phyloP scores from a whole-genome alignment of 2,888 invertebrate species.

The Isoperla grammatica region DNA sequence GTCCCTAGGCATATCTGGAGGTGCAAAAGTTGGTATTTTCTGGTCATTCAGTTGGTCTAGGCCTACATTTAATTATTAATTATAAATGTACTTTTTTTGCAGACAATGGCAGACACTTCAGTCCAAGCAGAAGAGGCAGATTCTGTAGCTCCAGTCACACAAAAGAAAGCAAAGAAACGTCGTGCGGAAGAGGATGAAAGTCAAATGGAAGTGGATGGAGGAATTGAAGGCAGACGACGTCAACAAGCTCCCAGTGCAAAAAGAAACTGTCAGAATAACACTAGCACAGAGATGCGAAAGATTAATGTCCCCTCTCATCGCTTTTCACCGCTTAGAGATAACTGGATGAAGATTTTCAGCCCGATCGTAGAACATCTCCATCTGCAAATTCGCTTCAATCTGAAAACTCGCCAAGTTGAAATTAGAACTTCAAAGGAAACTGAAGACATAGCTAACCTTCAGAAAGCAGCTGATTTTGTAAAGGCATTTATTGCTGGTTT shows the following conservation, averaged over 20 bases:
- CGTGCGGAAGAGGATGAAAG: constrained; percentile 5
- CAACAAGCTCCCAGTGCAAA: constrained; percentile 45
- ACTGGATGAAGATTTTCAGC: constrained; percentile 95
- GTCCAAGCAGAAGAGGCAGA: too few species aligned
- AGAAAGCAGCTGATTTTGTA: constrained; percentile 98
- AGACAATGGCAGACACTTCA: too few species aligned
- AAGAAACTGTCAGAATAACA: constrained; percentile 42
- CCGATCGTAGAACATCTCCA: constrained; percentile 94
- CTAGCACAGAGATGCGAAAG: constrained; percentile 58
- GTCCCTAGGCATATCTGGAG: too few species aligned
- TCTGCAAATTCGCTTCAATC: constrained; percentile 89
- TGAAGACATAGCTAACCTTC: constrained; percentile 81
- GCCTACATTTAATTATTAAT: too few species aligned
- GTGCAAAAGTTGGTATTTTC: too few species aligned
- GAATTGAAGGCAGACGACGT: constrained; percentile 51
- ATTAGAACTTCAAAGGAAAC: constrained; percentile 66
- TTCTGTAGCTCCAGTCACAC: too few species aligned
- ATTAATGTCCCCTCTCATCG: constrained; percentile 91
- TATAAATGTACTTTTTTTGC: too few species aligned
- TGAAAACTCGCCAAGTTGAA: constrained; percentile 86
- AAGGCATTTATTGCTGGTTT: constrained; percentile 94
- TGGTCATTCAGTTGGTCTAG: too few species aligned
- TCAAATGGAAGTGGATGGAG: constrained; percentile 62
- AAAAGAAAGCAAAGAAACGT: constrained; percentile 9
- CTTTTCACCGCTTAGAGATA: constrained; percentile 89